phyloP scores from a whole-genome alignment of 2,113 vertebrate species.

The Glaucidium brasilianum region DNA sequence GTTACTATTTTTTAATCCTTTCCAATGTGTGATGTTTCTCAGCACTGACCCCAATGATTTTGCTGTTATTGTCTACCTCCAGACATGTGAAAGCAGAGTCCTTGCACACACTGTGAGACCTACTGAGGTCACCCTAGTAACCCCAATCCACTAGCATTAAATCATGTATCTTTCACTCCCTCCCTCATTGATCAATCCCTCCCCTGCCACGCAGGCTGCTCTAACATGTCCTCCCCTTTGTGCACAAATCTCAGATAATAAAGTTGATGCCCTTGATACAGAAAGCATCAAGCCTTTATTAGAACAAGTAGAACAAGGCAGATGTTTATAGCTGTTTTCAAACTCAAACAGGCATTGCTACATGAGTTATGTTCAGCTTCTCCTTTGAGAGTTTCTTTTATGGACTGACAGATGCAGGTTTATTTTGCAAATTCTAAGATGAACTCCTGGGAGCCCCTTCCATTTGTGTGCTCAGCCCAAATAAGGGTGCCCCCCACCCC shows the following conservation, averaged over 20 bases:
- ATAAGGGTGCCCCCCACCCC: neutral
- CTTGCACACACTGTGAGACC: neutral
- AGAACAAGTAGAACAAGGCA: neutral
- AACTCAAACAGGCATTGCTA: neutral
- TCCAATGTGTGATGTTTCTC: neutral
- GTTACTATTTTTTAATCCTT: neutral
- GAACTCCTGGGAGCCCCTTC: neutral
- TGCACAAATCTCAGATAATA: neutral
- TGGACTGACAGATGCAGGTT: neutral
- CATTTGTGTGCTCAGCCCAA: neutral
- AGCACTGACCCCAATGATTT: neutral
- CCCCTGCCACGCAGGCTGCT: neutral
- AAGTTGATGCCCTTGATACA: neutral
- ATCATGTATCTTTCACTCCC: neutral
- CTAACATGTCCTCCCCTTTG: neutral
- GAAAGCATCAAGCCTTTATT: neutral
- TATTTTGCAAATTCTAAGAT: neutral
- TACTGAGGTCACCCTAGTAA: neutral
- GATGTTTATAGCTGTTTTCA: neutral
- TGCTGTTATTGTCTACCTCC: conserved; percentile 9
- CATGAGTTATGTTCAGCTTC: neutral
- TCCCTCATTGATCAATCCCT: neutral
- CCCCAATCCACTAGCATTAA: neutral
- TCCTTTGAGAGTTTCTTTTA: neutral
- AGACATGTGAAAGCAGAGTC: neutral